Percentiles rank a stretch among this genome's conserved stretches.
Evolutionary conservation across 2,888 invertebrate species (phyloP).

Genomic region (Atethmia centrago): DNA sequence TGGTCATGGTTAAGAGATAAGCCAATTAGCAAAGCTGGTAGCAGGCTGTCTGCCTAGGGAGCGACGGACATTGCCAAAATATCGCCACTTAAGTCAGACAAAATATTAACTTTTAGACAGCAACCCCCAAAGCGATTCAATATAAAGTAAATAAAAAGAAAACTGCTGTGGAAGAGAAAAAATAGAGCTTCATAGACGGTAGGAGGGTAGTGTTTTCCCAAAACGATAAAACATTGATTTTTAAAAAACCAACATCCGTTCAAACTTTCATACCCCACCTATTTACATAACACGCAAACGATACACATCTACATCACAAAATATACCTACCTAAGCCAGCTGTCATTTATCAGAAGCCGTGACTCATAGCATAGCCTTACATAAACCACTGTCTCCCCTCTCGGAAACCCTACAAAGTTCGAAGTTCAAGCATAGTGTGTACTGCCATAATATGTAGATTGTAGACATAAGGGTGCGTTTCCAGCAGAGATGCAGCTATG

Average conservation of each 20-base stretch:
- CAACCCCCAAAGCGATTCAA: not conserved
- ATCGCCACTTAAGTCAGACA: not conserved
- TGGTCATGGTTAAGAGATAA: too few species aligned
- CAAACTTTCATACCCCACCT: not conserved
- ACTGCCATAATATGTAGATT: conserved; percentile 39
- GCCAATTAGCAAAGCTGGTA: not conserved
- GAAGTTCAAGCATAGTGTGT: conserved; percentile 58
- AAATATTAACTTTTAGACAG: not conserved
- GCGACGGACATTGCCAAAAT: not conserved
- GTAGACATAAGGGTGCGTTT: conserved; percentile 30
- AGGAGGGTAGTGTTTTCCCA: not conserved
- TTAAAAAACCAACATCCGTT: conserved; percentile 1
- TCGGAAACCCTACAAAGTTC: conserved; percentile 68
- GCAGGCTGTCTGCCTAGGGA: not conserved
- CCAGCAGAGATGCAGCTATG: too few species aligned
- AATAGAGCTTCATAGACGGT: not conserved
- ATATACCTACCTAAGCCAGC: conserved; percentile 47
- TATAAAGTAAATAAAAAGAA: not conserved
- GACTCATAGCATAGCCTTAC: conserved; percentile 57
- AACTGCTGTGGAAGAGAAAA: not conserved
- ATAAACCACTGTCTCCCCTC: conserved; percentile 58
- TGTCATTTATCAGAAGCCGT: conserved; percentile 50
- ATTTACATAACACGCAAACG: conserved; percentile 28
- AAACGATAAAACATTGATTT: conserved; percentile 8
- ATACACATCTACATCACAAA: conserved; percentile 34